Percentiles rank a stretch among this genome's conserved stretches.
Evolutionary conservation across 23 tunicate species (phyloP).

Genomic region (Ciona savignyi): DNA sequence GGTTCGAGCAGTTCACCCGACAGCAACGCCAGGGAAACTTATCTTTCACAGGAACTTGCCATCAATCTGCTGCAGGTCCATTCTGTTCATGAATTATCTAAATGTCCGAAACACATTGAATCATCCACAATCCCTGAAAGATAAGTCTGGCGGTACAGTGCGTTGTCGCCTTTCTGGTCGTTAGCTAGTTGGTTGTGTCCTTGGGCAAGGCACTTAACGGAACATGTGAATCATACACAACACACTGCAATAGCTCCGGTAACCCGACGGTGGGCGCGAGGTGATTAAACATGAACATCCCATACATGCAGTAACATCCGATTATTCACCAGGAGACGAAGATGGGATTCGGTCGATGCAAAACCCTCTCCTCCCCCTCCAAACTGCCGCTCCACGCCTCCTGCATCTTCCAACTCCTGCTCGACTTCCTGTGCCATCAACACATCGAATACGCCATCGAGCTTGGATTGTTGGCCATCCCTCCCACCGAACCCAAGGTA

Average conservation of each 20-base stretch:
- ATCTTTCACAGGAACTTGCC: slow-evolving; percentile 82
- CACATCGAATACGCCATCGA: slow-evolving; percentile 96
- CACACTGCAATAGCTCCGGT: too few species aligned
- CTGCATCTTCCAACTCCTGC: slow-evolving; percentile 52
- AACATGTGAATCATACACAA: too few species aligned
- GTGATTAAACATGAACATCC: too few species aligned
- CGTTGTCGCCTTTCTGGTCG: too few species aligned
- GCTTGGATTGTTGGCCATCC: slow-evolving; percentile 49
- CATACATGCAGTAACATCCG: too few species aligned
- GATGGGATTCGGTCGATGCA: slow-evolving; percentile 94
- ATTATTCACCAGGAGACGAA: slow-evolving; percentile 74
- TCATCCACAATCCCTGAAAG: too few species aligned
- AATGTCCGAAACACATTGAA: too few species aligned
- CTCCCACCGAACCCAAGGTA: slow-evolving; percentile 79
- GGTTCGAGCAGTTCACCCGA: slow-evolving; percentile 31
- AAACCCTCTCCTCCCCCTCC: slow-evolving; percentile 40
- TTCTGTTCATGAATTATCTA: too few species aligned
- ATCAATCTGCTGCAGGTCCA: slow-evolving; percentile 75
- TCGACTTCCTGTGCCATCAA: slow-evolving; percentile 79
- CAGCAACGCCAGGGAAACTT: slow-evolving; percentile 54
- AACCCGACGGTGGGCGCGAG: too few species aligned
- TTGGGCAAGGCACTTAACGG: too few species aligned
- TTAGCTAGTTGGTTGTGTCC: too few species aligned
- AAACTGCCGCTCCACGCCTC: slow-evolving; percentile 48
- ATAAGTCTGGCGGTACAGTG: too few species aligned